These are phyloP conservation scores for Cynocephalus volans DNA, from an alignment of 2,113 vertebrate genomes.

Conservation along the genomic window DNA sequence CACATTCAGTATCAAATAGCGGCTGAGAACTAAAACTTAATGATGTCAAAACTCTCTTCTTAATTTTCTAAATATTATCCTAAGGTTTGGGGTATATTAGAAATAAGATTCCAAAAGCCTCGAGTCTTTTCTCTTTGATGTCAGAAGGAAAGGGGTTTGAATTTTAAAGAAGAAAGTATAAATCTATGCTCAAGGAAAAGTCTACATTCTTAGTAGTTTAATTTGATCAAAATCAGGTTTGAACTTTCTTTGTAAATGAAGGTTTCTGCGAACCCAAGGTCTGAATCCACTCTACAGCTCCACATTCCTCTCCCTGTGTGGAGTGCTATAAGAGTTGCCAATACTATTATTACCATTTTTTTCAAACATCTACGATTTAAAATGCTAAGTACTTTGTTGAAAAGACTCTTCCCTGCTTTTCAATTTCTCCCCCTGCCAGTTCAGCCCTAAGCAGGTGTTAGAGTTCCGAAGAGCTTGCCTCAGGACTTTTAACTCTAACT, in stretches of 20 bases:
- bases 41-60: constrained; percentile 59
- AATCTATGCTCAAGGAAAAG: constrained; percentile 69
- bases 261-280: constrained; percentile 59
- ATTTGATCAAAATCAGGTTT: constrained; percentile 74
- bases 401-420: constrained; percentile 72
- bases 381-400: constrained; percentile 75
- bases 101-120: constrained; percentile 71
- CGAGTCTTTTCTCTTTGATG: constrained; percentile 69
- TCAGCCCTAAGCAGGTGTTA: constrained; percentile 69
- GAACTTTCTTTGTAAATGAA: constrained; percentile 69
- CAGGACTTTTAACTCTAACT: constrained; percentile 71
- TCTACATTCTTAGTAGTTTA: constrained; percentile 59
- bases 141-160: constrained; percentile 14
- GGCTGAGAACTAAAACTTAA: constrained; percentile 56
- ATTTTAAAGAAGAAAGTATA: constrained; percentile 71
- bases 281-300: constrained; percentile 47
- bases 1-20: constrained; percentile 48
- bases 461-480: constrained; percentile 74
- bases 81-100: constrained; percentile 7
- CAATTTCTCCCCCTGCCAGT: constrained; percentile 60
- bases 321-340: constrained; percentile 42
- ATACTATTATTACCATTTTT: constrained; percentile 36
- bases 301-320: not conserved
- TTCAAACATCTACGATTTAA: constrained; percentile 69
- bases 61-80: constrained; percentile 65